phyloP scores from a whole-genome alignment of 2,113 vertebrate species.

The Loxodonta africana region DNA sequence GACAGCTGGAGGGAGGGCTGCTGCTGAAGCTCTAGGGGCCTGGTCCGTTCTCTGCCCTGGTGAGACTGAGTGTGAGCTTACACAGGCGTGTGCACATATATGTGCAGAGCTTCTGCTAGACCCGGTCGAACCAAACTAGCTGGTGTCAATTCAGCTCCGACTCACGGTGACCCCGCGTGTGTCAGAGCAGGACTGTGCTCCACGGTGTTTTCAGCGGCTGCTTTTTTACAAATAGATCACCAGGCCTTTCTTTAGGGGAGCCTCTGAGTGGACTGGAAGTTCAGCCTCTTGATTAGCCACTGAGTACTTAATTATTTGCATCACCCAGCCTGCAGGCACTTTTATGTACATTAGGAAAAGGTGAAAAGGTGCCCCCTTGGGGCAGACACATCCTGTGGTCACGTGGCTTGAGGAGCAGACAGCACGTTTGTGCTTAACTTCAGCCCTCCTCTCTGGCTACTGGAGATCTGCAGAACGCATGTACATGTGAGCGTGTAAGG shows the following conservation, averaged over 20 bases:
- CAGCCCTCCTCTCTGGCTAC: fast-evolving
- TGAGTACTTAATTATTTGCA: not conserved
- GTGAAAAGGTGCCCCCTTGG: fast-evolving
- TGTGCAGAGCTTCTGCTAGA: fast-evolving
- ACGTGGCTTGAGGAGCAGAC: fast-evolving
- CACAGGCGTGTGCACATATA: fast-evolving
- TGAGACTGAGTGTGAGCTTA: not conserved
- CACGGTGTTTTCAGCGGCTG: not conserved
- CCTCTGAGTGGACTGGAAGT: not conserved
- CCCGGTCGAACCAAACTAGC: not conserved
- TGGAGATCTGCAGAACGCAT: fast-evolving
- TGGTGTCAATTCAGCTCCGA: not conserved
- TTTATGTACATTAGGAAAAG: not conserved
- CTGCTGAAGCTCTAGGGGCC: fast-evolving
- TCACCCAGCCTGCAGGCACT: not conserved
- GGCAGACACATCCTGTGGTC: not conserved
- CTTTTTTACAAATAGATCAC: not conserved
- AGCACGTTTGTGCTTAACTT: not conserved
- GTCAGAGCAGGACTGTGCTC: not conserved
- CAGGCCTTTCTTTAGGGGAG: not conserved
- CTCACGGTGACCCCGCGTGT: not conserved
- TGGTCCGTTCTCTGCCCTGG: not conserved
- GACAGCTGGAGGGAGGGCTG: fast-evolving
- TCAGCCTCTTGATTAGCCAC: not conserved
- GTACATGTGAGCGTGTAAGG: fast-evolving